Percentiles rank a stretch among this genome's conserved stretches.
Conservation (phyloP, 2,888 invertebrate genomes). For the Synergus gifuensis region DNA sequence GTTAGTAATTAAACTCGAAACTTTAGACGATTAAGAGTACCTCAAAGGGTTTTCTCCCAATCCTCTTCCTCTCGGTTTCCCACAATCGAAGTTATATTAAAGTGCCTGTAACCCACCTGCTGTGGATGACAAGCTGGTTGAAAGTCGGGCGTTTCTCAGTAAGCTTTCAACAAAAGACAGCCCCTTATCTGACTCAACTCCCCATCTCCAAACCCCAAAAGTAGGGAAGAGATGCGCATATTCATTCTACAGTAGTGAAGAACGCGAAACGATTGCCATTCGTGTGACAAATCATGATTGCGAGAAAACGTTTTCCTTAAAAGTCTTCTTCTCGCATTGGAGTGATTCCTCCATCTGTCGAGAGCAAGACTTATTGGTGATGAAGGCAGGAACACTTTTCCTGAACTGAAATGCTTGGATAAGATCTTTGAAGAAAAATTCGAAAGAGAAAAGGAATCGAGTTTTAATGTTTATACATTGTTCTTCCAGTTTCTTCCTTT, state of each 20-base stretch:
- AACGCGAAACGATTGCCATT: slow-evolving; percentile 18
- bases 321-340: background rate
- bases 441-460: background rate
- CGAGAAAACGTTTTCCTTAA: slow-evolving; percentile 15
- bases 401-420: background rate
- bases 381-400: background rate
- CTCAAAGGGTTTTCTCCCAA: background rate
- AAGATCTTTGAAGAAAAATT: background rate
- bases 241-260: slow-evolving; percentile 4
- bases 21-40: background rate
- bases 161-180: slow-evolving; percentile 35
- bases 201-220: background rate
- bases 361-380: slow-evolving; percentile 2
- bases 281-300: slow-evolving; percentile 39
- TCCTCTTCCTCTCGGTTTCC: background rate
- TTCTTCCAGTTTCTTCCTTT: too few species aligned
- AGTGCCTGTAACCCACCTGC: slow-evolving; percentile 30
- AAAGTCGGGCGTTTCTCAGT: slow-evolving; percentile 14
- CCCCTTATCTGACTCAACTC: slow-evolving; percentile 10
- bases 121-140: slow-evolving; percentile 34
- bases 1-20: background rate
- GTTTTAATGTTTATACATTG: background rate
- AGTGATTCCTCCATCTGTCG: slow-evolving; percentile 26
- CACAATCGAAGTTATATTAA: slow-evolving; percentile 32
- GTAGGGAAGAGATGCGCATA: background rate